Evolutionary conservation across 2,888 invertebrate genomes (phyloP).

Genomic region (Siphlonurus alternatus): DNA sequence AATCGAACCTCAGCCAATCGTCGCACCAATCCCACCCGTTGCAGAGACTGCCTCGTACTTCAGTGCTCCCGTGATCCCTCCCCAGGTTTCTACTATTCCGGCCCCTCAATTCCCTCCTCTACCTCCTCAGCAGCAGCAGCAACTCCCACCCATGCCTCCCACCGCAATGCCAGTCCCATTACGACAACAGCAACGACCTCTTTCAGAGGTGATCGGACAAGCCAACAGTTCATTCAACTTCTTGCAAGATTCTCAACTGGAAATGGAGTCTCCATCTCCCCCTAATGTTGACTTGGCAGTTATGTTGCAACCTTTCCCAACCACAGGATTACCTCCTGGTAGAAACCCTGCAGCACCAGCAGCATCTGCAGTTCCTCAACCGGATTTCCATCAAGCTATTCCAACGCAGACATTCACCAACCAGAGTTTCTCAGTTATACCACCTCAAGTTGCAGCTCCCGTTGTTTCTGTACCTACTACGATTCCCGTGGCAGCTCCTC

Average conservation of each 20-base stretch:
- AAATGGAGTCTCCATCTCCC: conserved; percentile 50
- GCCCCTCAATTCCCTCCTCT: conserved; percentile 36
- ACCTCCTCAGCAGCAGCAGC: conserved; percentile 20
- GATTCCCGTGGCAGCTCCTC: conserved; percentile 28
- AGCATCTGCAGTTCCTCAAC: conserved; percentile 6
- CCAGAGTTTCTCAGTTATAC: conserved; percentile 43
- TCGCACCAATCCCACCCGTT: neutral
- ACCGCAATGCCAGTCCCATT: neutral
- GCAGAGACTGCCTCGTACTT: neutral
- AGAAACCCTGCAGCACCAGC: conserved; percentile 1
- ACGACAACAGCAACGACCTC: neutral
- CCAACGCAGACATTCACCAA: conserved; percentile 76
- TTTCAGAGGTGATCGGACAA: conserved; percentile 17
- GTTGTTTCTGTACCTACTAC: conserved; percentile 37
- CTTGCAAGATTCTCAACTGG: conserved; percentile 65
- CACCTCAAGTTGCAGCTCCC: conserved; percentile 8
- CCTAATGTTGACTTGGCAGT: conserved; percentile 29
- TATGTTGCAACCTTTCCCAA: conserved; percentile 16
- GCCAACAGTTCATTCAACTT: conserved; percentile 25
- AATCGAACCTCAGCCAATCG: neutral
- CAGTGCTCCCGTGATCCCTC: conserved; percentile 4
- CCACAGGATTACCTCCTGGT: conserved; percentile 3
- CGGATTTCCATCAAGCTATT: conserved; percentile 29
- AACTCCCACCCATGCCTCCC: conserved; percentile 13
- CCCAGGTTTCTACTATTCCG: conserved; percentile 33